Evolutionary conservation across 2,113 vertebrate species (phyloP), one percentile per base, ranked within the genome.

Genomic region (Boulengeromyrus knoepffleri): DNA sequence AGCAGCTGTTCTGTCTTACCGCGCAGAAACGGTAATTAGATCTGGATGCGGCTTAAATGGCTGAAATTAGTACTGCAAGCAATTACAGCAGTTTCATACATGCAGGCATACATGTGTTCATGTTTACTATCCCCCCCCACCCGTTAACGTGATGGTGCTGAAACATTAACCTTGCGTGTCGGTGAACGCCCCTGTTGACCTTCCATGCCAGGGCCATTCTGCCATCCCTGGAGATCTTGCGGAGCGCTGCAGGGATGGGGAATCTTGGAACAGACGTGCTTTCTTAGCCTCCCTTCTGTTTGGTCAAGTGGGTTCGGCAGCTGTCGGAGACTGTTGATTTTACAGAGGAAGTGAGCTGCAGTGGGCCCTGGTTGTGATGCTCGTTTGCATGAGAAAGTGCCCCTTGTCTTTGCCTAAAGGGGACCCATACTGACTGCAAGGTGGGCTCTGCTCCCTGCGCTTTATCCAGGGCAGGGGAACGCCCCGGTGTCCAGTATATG

Each of bases 21-120:
- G 21, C 21, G 45, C 45, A 45, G 42, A 85, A 47, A 46, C 45
- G 19, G 39, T n/a, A 47, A 84, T 84, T 84, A 84, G 83, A 85
- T 85, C 42, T 85, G 83, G 83, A 46, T 85, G 39, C 21, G 42
- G 83, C 17, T 47, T 85, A 47, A 85, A 85, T 85, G 21, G 83
- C 83, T n/a, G 45, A 85, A 10, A 85, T 85, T 85, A 85, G 83
- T 85, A 85, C 45, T 85, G 83, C 83, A n/a, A 85, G 45, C 83
- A 85, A 46, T 85, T 85, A 47, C 39, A 21, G 42, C 42, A 46
- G 36, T 47, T n/a, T 85, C 83, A 45, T 85, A 85, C 83, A 0
- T 47, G 83, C 83, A 85, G 83, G 3, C 83, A 17, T 85, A 42
- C 83, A 85, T 24, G 24, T 47, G 83, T 85, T 85, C 21, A 42